These are phyloP conservation scores for Podiceps cristatus DNA, from an alignment of 2,113 vertebrate genomes.

Conservation along the genomic window DNA sequence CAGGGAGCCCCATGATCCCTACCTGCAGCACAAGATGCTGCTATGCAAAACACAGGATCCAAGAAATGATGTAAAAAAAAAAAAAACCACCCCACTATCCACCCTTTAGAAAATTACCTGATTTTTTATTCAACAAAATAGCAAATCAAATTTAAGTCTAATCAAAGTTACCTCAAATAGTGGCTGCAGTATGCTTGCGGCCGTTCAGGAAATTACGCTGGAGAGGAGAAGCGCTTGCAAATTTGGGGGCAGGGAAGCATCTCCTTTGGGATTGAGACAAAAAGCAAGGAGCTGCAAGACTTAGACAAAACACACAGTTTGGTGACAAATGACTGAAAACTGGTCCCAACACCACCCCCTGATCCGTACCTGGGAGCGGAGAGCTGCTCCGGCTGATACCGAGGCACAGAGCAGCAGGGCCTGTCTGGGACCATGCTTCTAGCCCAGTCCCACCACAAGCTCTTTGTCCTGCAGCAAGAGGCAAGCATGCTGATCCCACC, in stretches of 20 bases:
- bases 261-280: background rate
- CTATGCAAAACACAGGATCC: background rate
- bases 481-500: background rate
- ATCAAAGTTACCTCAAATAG: background rate
- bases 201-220: background rate
- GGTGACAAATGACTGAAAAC: background rate
- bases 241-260: background rate
- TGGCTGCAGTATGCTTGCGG: background rate
- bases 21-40: background rate
- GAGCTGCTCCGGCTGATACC: background rate
- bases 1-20: background rate
- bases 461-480: background rate
- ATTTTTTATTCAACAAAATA: background rate
- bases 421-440: background rate
- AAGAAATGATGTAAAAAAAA: background rate
- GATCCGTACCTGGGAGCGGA: background rate
- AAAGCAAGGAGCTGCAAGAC: background rate
- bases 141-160: background rate
- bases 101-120: background rate
- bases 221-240: background rate
- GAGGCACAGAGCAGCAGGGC: accelerated
- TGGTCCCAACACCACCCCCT: background rate
- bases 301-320: background rate
- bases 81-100: background rate
- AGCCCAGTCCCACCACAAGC: background rate